These are phyloP conservation scores for Alloplasta piceator DNA, from an alignment of 2,888 invertebrate genomes.

Conservation along the genomic window DNA sequence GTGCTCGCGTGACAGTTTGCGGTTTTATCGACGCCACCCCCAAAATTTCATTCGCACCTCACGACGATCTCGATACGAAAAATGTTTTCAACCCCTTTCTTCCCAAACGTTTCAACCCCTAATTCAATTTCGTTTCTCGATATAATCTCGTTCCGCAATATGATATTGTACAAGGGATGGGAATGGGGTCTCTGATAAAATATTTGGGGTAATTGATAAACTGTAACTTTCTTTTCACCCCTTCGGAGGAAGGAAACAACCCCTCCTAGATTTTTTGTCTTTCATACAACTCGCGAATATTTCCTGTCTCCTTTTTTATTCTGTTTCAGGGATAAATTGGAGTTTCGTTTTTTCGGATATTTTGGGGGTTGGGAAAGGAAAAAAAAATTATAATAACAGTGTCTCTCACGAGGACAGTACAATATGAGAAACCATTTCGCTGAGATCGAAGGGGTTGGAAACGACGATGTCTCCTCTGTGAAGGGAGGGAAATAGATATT, in stretches of 20 bases:
- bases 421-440: not conserved
- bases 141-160: no score
- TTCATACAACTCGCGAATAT: not conserved
- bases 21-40: constrained; percentile 41
- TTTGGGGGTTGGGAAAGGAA: not conserved
- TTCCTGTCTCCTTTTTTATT: not conserved
- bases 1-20: constrained; percentile 12
- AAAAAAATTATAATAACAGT: not conserved
- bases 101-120: constrained; percentile 28
- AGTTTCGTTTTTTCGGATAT: not conserved
- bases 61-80: constrained; percentile 37
- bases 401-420: not conserved
- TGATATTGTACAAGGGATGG: no score
- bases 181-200: no score
- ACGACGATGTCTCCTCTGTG: not conserved
- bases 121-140: constrained; percentile 51
- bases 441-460: not conserved
- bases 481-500: not conserved
- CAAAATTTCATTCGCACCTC: constrained; percentile 4
- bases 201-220: no score
- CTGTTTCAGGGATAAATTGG: not conserved
- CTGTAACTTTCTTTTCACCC: no score
- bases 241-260: no score
- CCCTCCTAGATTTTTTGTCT: no score
- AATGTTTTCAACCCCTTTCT: not conserved